Evolutionary conservation across 2,797 vertebrate genomes (phyloP), one percentile per base, ranked within the genome.

Genomic region (Streptopelia turtur): DNA sequence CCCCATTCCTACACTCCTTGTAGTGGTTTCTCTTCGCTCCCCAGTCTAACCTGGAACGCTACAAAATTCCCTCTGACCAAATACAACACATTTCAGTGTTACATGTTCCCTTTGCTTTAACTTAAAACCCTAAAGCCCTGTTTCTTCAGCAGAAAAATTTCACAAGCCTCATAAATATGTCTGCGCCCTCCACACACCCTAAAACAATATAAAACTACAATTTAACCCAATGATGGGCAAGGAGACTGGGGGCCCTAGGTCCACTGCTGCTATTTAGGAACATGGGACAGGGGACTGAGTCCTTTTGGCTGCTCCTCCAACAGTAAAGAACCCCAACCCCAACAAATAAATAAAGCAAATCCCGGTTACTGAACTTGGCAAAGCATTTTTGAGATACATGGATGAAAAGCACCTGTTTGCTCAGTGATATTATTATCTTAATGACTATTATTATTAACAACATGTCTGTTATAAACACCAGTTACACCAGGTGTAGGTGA

Each of bases 281-380:
- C n/a, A 43, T 0, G 21, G 65, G 81, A 84, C 81, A 88, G 81
- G 43, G 50, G 31, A 94, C 55, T 63, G 11, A 52, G 61, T 81
- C 79, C 79, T 94, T 87, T 61, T 50, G 28, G 25, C 78, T 95
- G 47, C 30, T 95, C 69, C 70, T 63, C 57, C 57, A 66, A 56
- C 9, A 83, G 65, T 37, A 87, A 78, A 6, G 31, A 86, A 17
- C 41, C 11, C 21, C 11, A 4, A 20, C 22, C 22, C 23, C 39
- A 79, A 87, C 74, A 92, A 93, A 96, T 94, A 96, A 94, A 94
- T 90, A 91, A 88, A 95, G 56, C 45, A 88, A 94, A 93, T 77
- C 50, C 37, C 50, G 59, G 33, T 87, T 89, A 84, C n/a, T 0
- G 1, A 66, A 87, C 83, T 60, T 85, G 86, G 93, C 77, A 94